Evolutionary conservation across 2,888 invertebrate species (phyloP).

Genomic region (Thecocarcelia acutangulata): DNA sequence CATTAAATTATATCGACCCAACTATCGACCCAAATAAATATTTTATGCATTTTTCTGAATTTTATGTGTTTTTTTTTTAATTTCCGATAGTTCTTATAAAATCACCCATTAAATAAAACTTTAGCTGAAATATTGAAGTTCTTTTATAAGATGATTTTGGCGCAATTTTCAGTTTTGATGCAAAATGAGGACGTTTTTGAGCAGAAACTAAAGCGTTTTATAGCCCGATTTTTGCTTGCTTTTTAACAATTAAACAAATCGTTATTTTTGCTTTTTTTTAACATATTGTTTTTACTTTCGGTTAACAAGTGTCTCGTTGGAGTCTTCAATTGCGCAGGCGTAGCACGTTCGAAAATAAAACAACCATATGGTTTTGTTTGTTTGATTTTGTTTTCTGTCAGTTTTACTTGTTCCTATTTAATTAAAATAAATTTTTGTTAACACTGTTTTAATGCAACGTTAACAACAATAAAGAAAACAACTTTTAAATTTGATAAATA

Average conservation of each 20-base stretch:
- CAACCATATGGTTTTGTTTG: conserved; percentile 6
- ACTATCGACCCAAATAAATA: too few species aligned
- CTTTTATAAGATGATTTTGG: too few species aligned
- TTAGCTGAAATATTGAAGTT: too few species aligned
- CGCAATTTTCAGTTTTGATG: too few species aligned
- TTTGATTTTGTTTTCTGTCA: conserved; percentile 21
- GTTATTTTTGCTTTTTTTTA: neutral
- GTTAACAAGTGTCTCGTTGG: neutral
- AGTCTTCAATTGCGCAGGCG: conserved; percentile 35
- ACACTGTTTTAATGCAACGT: conserved; percentile 6
- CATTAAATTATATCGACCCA: too few species aligned
- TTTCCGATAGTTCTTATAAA: too few species aligned
- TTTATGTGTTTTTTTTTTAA: too few species aligned
- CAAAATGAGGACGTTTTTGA: too few species aligned
- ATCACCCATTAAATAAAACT: too few species aligned
- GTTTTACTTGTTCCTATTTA: conserved; percentile 1
- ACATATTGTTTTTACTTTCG: neutral
- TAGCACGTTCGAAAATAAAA: conserved; percentile 45
- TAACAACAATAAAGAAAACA: conserved; percentile 38
- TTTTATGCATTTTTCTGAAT: too few species aligned
- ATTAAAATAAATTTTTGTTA: conserved; percentile 26
- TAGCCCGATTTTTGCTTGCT: too few species aligned
- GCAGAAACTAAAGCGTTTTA: too few species aligned
- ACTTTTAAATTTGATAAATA: conserved; percentile 17
- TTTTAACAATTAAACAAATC: neutral